Conservation (phyloP, 2,888 invertebrate species). For the Cistogaster globosa region DNA sequence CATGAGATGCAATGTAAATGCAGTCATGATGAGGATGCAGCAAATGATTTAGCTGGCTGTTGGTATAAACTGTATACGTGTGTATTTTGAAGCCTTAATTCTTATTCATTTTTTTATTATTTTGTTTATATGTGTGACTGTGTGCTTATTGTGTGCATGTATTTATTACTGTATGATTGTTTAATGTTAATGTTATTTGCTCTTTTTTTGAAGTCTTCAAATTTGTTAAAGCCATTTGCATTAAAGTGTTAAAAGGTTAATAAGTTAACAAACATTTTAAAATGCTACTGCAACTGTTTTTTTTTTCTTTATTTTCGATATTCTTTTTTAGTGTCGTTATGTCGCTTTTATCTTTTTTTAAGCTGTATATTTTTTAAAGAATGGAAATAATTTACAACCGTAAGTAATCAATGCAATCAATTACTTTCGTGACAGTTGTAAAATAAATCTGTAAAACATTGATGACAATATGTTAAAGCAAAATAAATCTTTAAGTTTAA, state of each 20-base stretch:
- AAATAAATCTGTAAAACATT: no score
- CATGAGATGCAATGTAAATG: constrained; percentile 24
- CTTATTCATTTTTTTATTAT: constrained; percentile 6
- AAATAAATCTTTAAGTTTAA: no score
- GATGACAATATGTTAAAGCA: no score
- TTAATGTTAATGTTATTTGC: constrained; percentile 49
- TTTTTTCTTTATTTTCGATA: constrained; percentile 4
- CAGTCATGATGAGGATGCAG: constrained; percentile 10
- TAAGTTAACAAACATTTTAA: constrained; percentile 74
- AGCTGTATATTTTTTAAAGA: background rate
- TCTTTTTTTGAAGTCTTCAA: constrained; percentile 56
- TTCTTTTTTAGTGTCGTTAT: background rate
- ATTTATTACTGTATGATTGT: constrained; percentile 33
- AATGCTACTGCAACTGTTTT: constrained; percentile 70
- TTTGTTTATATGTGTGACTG: background rate
- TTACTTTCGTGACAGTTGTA: background rate
- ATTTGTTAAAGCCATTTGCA: constrained; percentile 72
- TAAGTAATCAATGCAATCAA: background rate
- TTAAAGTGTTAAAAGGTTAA: constrained; percentile 74
- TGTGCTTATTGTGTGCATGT: background rate
- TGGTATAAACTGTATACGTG: constrained; percentile 16
- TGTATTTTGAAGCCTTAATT: constrained; percentile 38
- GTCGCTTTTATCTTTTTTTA: background rate
- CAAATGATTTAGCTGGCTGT: constrained; percentile 13
- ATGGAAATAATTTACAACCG: background rate